Conservation (phyloP, 2,888 invertebrate species). For the Seladonia tumulorum region DNA sequence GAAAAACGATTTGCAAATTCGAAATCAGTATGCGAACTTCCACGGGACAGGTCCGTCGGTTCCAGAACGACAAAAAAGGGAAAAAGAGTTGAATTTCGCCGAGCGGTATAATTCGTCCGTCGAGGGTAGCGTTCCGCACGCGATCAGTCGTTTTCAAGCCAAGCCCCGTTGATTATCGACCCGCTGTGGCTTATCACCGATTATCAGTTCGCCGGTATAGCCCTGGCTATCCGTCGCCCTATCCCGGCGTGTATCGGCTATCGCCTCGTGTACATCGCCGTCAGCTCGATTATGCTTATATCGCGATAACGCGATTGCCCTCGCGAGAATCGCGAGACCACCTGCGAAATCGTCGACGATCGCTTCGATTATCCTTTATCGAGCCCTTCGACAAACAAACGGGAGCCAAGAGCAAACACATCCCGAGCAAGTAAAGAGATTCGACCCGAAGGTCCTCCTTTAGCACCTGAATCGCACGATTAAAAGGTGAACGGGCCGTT, state of each 20-base stretch:
- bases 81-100: constrained; percentile 9
- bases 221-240: constrained; percentile 41
- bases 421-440: background rate
- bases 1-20: background rate
- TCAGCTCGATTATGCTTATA: constrained; percentile 56
- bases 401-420: background rate
- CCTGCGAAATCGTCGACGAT: constrained; percentile 1
- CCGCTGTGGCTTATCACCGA: constrained; percentile 62
- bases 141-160: constrained; percentile 56
- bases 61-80: background rate
- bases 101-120: constrained; percentile 40
- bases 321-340: constrained; percentile 24
- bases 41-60: background rate
- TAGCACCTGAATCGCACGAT: background rate
- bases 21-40: too few relatives aligned
- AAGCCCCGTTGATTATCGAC: constrained; percentile 68
- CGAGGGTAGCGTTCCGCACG: constrained; percentile 37
- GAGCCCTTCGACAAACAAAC: background rate
- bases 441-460: background rate
- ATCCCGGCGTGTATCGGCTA: constrained; percentile 30
- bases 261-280: constrained; percentile 45
- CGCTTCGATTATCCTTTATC: background rate
- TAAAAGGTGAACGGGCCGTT: background rate
- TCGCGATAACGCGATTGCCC: constrained; percentile 52
- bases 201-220: constrained; percentile 61